These are phyloP conservation scores for Saccostrea echinata DNA, from an alignment of 1,140 invertebrate genomes.

Conservation along the genomic window DNA sequence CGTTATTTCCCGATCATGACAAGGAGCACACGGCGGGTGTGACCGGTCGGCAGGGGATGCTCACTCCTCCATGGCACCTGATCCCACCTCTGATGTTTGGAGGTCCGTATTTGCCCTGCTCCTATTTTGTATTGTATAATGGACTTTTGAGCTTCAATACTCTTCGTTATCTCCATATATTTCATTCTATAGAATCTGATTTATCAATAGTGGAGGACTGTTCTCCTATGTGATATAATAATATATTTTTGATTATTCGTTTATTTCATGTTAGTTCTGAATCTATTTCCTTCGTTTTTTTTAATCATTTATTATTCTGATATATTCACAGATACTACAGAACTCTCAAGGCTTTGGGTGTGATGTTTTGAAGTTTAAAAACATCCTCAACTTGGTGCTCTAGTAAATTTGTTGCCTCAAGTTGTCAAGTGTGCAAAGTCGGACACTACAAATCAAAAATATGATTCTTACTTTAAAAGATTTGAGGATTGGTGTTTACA, in stretches of 20 bases:
- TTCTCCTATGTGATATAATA: too few relatives aligned
- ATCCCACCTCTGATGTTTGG: too few relatives aligned
- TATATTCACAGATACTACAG: background rate
- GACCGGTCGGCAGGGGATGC: too few relatives aligned
- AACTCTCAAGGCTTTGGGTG: background rate
- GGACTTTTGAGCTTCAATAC: too few relatives aligned
- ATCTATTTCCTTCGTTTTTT: background rate
- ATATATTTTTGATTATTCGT: background rate
- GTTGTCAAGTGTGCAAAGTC: background rate
- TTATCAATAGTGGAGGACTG: background rate
- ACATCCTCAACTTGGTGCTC: background rate
- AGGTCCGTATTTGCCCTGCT: too few relatives aligned
- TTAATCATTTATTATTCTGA: constrained; percentile 20
- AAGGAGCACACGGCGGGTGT: too few relatives aligned
- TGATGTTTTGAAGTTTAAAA: background rate
- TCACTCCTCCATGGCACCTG: too few relatives aligned
- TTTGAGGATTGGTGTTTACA: constrained; percentile 39
- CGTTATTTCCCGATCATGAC: too few relatives aligned
- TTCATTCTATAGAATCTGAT: background rate
- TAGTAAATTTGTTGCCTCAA: background rate
- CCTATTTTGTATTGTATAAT: too few relatives aligned
- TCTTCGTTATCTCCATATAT: background rate
- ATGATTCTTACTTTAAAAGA: constrained; percentile 46
- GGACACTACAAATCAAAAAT: constrained; percentile 24
- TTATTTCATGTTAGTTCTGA: background rate